Conservation (phyloP, 2,888 invertebrate genomes). For the Synergus laeviventris region DNA sequence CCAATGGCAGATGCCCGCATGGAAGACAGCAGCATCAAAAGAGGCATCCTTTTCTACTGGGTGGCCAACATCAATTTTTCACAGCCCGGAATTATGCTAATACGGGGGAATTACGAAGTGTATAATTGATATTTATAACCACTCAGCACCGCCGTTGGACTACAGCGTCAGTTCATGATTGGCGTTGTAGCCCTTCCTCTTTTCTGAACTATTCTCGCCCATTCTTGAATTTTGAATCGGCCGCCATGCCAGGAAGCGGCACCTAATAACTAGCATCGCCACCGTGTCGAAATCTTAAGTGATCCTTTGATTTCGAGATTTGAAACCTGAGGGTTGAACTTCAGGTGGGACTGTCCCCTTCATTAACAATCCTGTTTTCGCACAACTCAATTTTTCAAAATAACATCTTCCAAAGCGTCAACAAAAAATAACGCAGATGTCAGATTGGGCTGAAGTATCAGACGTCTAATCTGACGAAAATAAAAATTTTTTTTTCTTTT, state of each 20-base stretch:
- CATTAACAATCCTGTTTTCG: neutral
- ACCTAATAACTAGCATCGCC: slow-evolving; percentile 23
- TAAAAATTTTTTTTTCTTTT: too few species aligned
- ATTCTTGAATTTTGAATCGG: slow-evolving; percentile 43
- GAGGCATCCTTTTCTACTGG: slow-evolving; percentile 60
- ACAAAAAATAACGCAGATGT: neutral
- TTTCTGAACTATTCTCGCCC: slow-evolving; percentile 45
- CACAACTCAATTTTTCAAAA: neutral
- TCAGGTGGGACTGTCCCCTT: neutral
- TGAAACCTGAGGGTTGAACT: slow-evolving; percentile 11
- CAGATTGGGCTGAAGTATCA: too few species aligned
- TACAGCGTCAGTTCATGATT: slow-evolving; percentile 37
- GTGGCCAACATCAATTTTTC: slow-evolving; percentile 72
- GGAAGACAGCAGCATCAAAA: slow-evolving; percentile 44
- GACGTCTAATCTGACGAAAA: too few species aligned
- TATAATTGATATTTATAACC: slow-evolving; percentile 74
- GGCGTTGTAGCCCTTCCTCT: slow-evolving; percentile 39
- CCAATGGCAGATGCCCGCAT: slow-evolving; percentile 48
- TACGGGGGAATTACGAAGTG: slow-evolving; percentile 68
- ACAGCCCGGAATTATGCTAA: slow-evolving; percentile 72
- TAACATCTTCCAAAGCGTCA: neutral
- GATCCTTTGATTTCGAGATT: slow-evolving; percentile 30
- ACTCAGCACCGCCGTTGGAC: slow-evolving; percentile 46
- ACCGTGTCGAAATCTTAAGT: slow-evolving; percentile 36
- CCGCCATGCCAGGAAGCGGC: slow-evolving; percentile 33